Conservation (phyloP, 2,113 vertebrate genomes). For the Orientallactaga bullata region DNA sequence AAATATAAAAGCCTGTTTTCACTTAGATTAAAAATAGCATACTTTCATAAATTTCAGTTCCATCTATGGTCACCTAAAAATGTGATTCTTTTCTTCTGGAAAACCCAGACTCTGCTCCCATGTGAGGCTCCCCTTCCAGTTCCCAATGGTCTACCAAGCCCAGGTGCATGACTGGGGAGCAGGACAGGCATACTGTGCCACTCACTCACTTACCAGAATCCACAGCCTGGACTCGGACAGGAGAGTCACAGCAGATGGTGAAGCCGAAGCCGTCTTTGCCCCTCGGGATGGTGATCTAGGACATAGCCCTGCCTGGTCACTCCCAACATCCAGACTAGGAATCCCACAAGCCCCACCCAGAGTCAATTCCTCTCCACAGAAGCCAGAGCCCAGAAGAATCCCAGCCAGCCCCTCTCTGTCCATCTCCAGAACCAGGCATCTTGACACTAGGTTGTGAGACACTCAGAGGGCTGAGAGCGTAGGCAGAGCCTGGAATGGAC, state of each 20-base stretch:
- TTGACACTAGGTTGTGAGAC: background rate
- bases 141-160: background rate
- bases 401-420: background rate
- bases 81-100: slow-evolving; percentile 65
- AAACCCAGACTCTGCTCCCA: slow-evolving; percentile 30
- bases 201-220: slow-evolving; percentile 91
- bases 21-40: slow-evolving; percentile 53
- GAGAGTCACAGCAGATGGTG: slow-evolving; percentile 98
- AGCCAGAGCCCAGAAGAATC: slow-evolving; percentile 3
- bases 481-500: background rate
- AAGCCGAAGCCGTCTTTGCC: slow-evolving; percentile 96
- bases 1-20: slow-evolving; percentile 72
- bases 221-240: slow-evolving; percentile 96
- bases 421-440: background rate
- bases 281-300: slow-evolving; percentile 94
- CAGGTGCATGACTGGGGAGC: rapidly evolving
- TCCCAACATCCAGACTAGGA: background rate
- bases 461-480: background rate
- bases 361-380: slow-evolving; percentile 40
- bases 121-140: background rate
- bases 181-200: background rate
- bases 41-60: slow-evolving; percentile 65
- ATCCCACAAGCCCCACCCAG: slow-evolving; percentile 17
- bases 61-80: slow-evolving; percentile 61
- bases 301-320: slow-evolving; percentile 75